Percentiles rank a stretch among this genome's conserved stretches.
Evolutionary conservation across 2,113 vertebrate species (phyloP).

Genomic region (Anolis sagrei): DNA sequence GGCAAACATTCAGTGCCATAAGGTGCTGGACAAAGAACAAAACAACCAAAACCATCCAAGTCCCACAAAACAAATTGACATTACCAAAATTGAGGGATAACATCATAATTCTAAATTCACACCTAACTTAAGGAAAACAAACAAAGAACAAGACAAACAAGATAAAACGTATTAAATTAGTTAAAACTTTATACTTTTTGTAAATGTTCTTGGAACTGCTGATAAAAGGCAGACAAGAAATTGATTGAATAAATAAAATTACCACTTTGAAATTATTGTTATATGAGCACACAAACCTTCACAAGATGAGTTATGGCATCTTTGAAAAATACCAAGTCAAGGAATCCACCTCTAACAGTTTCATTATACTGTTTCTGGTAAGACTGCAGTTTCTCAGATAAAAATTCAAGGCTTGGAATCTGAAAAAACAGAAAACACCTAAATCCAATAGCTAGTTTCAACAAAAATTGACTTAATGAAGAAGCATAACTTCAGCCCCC

Average conservation of each 20-base stretch:
- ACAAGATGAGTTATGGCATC: conserved; percentile 83
- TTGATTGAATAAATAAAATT: neutral
- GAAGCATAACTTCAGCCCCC: no score
- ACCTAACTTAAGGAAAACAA: no score
- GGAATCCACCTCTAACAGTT: conserved; percentile 73
- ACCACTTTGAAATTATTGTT: conserved; percentile 8
- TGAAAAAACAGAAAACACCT: conserved; percentile 32
- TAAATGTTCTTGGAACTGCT: neutral
- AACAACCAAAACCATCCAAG: no score
- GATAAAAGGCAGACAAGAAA: neutral
- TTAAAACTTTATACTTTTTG: neutral
- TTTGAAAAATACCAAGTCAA: conserved; percentile 84
- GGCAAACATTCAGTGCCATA: no score
- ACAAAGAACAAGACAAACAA: no score
- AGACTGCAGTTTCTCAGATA: conserved; percentile 72
- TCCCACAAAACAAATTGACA: no score
- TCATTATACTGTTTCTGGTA: conserved; percentile 81
- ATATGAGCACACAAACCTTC: conserved; percentile 71
- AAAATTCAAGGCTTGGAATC: conserved; percentile 76
- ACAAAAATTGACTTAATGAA: neutral
- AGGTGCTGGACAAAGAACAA: no score
- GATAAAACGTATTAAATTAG: no score
- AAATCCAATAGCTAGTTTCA: neutral
- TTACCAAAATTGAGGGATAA: no score
- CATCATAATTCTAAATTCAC: no score